Base-by-base conservation (phyloP, 2,113 vertebrate species). In the Perognathus longimembris region DNA sequence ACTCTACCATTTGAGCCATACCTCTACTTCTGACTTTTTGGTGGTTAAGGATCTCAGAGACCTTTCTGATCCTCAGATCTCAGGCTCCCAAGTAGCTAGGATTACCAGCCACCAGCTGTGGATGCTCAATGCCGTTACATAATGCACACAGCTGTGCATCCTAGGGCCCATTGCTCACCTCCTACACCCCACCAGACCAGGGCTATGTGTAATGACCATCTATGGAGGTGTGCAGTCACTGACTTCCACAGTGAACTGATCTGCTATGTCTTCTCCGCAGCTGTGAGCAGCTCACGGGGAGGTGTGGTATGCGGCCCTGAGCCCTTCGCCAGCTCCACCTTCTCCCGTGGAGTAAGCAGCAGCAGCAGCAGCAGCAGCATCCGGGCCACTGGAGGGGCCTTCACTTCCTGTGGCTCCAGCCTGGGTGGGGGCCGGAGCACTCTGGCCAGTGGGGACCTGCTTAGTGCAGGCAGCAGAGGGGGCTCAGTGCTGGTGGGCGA, bases 271-370 rank as follows among this genome's bases (percentile, higher is more conserved):
- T 61, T 40, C 71, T 42, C 89, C 9, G 5, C 95, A 98, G 97
- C 97, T 0, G 96, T 98, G 38, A 97, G 97, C 88, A 97, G 97
- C 14, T 97, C 97, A 91, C 94, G 95, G 7, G 96, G 97, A 0
- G 96, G 96, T 7, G 22, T 93, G 50, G 40, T 97, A 45, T 96
- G 96, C 0, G 83, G 91, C 18, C 84, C 92, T 0, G 96, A 97
- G 42, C 3, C 88, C 36, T 34, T 88, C 57, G 66, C 67, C 32
- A 36, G 90, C 69, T 82, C 91, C 22, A 14, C 79, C 15, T 15
- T 95, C 7, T 75, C 91, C 74, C 74, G 54, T 0, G 7, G 83
- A 0, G 95, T 92, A 2, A 40, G 81, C 61, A 77, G 74, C 86
- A 61, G 94, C 42, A 8, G 93, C 45, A 40, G 81, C 61, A 77